Evolutionary conservation across 2,888 invertebrate genomes (phyloP), one percentile per base, ranked within the genome.

Genomic region (Hybos culiciformis): DNA sequence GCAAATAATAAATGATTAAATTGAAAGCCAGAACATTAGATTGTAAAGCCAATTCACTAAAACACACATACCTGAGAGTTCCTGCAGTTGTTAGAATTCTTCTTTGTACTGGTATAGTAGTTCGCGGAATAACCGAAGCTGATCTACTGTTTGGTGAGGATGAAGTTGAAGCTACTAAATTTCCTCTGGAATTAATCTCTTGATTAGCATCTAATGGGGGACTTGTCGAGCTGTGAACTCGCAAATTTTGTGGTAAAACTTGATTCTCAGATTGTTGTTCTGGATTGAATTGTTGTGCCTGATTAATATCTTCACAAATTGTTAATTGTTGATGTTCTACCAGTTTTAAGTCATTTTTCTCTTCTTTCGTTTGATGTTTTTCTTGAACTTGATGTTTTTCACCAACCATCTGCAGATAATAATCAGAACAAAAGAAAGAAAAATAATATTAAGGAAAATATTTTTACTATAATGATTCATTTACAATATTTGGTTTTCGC

Each of bases 61-160:
- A 15, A 23, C 19, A 37, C 37, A 29, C 14, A 31, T 31, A 56
- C 56, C 56, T 49, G 55, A 67, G 55, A 37, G 66, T 66, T 18
- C 67, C 67, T 5, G 65, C 57, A 17, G 67, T 66, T 46, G 67
- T 67, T 19, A 67, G 53, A 39, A 67, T 66, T 26, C 66, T 58
- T 6, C 62, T 54, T 45, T 60, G 62, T 42, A 31, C 40, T 8
- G 41, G 32, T 8, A 42, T 41, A 14, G 39, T 39, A 4, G 44
- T 26, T 32, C 43, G 36, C 11, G 37, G 14, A 17, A 36, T 26
- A n/a, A n/a, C n/a, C n/a, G n/a, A n/a, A n/a, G n/a, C n/a, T n/a
- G n/a, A n/a, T n/a, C n/a, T n/a, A n/a, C n/a, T n/a, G n/a, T n/a
- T n/a, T n/a, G n/a, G n/a, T 17, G 43, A 20, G 42, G 48, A 7